These are phyloP conservation scores for Lasiommata megera DNA, from an alignment of 2,888 invertebrate genomes.

Conservation along the genomic window DNA sequence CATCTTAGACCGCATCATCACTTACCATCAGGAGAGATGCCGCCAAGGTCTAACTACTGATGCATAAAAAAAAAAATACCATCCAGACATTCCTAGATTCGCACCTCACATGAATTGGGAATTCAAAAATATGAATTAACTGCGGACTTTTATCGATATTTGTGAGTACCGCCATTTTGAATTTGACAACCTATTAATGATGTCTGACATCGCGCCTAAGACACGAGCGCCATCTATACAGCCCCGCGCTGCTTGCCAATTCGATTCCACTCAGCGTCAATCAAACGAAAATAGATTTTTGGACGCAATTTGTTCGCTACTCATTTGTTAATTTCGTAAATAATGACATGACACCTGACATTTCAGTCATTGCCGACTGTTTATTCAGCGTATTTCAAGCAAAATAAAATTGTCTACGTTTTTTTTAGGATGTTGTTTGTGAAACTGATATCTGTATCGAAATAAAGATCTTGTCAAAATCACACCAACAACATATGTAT, in stretches of 20 bases:
- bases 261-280: slow-evolving; percentile 44
- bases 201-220: slow-evolving; percentile 39
- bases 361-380: slow-evolving; percentile 15
- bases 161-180: slow-evolving; percentile 32
- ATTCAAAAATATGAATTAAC: no score
- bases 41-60: no score
- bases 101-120: no score
- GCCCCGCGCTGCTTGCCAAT: slow-evolving; percentile 44
- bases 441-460: neutral
- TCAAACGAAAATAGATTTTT: slow-evolving; percentile 39
- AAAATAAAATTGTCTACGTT: neutral
- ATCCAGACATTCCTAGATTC: no score
- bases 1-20: no score
- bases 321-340: slow-evolving; percentile 34
- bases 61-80: no score
- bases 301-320: slow-evolving; percentile 31
- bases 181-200: slow-evolving; percentile 54
- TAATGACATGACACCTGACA: slow-evolving; percentile 31
- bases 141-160: slow-evolving; percentile 7
- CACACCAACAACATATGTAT: no score
- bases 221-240: slow-evolving; percentile 42
- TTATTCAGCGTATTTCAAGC: slow-evolving; percentile 3
- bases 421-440: neutral
- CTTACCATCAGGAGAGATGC: no score
- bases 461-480: neutral